These are phyloP conservation scores for Globodera rostochiensis DNA, from an alignment of 1,140 invertebrate species.

Conservation along the genomic window DNA sequence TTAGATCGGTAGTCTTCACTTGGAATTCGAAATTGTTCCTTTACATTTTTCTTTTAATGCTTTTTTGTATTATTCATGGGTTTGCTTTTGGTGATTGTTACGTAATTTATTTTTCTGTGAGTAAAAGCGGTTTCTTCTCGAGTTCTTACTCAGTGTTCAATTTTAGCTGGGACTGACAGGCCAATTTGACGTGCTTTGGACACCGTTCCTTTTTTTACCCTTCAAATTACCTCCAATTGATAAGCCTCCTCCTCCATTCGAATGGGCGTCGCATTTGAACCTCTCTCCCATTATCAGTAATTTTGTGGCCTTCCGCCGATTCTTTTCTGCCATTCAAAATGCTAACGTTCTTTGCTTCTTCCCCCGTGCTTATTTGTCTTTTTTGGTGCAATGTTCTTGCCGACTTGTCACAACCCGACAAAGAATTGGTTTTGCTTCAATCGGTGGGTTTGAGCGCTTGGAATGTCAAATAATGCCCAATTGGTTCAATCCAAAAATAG, in stretches of 20 bases:
- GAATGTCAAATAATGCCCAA: background rate
- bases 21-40: background rate
- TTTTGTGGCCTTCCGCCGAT: no score
- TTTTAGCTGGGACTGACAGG: no score
- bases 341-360: background rate
- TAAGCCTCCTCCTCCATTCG: background rate
- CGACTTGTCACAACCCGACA: background rate
- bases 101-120: background rate
- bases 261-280: no score
- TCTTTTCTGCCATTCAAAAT: background rate
- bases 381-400: background rate
- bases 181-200: no score
- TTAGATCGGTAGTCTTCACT: background rate
- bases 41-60: background rate
- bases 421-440: slow-evolving; percentile 7
- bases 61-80: background rate
- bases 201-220: no score
- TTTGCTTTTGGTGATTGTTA: background rate
- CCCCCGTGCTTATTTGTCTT: background rate
- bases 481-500: slow-evolving; percentile 6
- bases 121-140: background rate
- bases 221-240: background rate
- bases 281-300: no score
- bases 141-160: no score
- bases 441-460: background rate